These are phyloP conservation scores for Hermaeophaga mercurialis DNA, from an alignment of 2,888 invertebrate genomes.

Conservation along the genomic window DNA sequence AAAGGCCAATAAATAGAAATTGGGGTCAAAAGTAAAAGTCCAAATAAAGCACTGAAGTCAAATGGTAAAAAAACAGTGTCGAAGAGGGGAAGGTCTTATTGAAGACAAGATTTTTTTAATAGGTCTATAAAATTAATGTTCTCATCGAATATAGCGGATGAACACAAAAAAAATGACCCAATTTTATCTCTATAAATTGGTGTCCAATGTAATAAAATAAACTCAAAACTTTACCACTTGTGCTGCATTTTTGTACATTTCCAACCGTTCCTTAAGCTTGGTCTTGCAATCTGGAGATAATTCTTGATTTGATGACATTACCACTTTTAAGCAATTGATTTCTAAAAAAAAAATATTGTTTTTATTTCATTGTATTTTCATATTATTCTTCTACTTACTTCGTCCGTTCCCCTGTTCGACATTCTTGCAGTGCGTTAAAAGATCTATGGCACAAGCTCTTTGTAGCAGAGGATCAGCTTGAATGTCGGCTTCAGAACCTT, in stretches of 20 bases:
- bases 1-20: no score
- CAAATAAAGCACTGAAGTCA: no score
- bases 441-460: slow-evolving; percentile 84
- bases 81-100: no score
- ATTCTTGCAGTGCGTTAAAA: slow-evolving; percentile 78
- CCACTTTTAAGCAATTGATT: slow-evolving; percentile 75
- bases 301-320: slow-evolving; percentile 70
- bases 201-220: slow-evolving; percentile 9
- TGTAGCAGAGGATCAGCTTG: slow-evolving; percentile 93
- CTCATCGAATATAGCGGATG: no score
- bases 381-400: slow-evolving; percentile 80
- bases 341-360: slow-evolving; percentile 61
- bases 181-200: no score
- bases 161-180: no score
- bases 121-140: no score
- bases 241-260: slow-evolving; percentile 90
- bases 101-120: no score
- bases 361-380: background rate
- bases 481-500: slow-evolving; percentile 90
- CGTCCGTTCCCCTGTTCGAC: slow-evolving; percentile 88
- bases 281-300: slow-evolving; percentile 79
- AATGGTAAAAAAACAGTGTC: no score
- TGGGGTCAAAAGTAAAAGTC: no score
- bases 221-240: slow-evolving; percentile 64
- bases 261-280: slow-evolving; percentile 79